Base-by-base conservation (phyloP, 1,140 invertebrate genomes). In the Drosophila setifemur region DNA sequence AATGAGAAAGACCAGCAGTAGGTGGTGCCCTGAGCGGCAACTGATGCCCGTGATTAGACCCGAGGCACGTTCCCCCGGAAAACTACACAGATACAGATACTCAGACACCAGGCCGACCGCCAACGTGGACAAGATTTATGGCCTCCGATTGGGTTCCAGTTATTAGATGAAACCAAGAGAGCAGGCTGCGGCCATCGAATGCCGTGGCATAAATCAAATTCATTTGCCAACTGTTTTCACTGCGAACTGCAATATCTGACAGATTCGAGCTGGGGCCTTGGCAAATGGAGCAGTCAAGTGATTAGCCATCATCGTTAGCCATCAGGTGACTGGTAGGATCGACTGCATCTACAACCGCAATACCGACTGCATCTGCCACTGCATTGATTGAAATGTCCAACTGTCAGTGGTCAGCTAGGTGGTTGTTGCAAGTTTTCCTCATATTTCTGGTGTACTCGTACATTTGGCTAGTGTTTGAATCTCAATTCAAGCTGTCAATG, bases 71-170 rank as follows among this genome's bases (percentile, higher is more conserved):
- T 77, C 75, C 60, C 21, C 35, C 11, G 25, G 12, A 25, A 44
- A 33, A 31, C n/a, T n/a, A n/a, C 25, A 16, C 23, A 57, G 33
- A 21, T 21, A 14, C 39, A 64, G 76, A 35, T 35, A 35, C 29
- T 0, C 9, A 12, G 29, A 14, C 29, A 12, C 2, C 7, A 37
- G 1, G 3, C 29, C 39, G 77, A 55, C 77, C 77, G 73, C 77
- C 77, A 82, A 68, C 78, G 77, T 82, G 79, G 77, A 82, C 78
- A 77, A 75, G 78, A 81, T 83, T 83, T 81, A 81, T 83, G 77
- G 53, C 19, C 61, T 21, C n/a, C 66, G 69, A 52, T 58, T 47
- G 50, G 54, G 55, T 83, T 67, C 67, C 78, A 83, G 77, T 85
- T 82, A 82, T 73, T 70, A 73, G 78, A 70, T 70, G 63, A 54